Evolutionary conservation across 1,140 invertebrate species (phyloP).

Genomic region (Polyergus mexicanus): DNA sequence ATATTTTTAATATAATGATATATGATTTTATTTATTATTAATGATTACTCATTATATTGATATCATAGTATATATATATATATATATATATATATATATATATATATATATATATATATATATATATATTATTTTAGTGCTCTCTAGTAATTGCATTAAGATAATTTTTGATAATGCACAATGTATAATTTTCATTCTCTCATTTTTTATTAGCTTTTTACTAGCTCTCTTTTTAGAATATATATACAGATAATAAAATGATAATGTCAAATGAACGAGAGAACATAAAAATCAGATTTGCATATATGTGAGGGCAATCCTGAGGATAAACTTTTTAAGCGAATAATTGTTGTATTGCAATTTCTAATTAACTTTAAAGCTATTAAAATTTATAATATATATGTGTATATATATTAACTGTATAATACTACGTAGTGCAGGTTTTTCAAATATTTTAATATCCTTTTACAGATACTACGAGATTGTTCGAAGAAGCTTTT

Average conservation of each 20-base stretch:
- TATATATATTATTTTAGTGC: neutral
- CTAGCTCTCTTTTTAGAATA: neutral
- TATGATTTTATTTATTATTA: neutral
- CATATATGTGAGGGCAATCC: neutral
- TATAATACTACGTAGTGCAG: neutral
- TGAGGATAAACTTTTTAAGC: neutral
- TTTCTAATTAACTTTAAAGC: slow-evolving; percentile 8
- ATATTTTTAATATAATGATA: neutral
- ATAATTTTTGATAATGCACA: neutral
- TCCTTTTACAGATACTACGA: neutral
- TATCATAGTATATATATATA: neutral
- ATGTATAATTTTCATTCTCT: neutral
- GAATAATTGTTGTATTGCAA: neutral
- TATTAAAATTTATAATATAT: neutral
- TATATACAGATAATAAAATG: neutral
- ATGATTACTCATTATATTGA: neutral
- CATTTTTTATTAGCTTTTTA: neutral
- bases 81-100: no score
- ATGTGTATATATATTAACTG: no score
- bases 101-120: no score
- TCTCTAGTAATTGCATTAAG: no score
- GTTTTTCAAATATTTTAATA: neutral
- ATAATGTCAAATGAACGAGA: neutral
- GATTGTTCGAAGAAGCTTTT: no score
- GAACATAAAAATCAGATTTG: slow-evolving; percentile 1